Evolutionary conservation across 1,140 invertebrate species (phyloP).

Genomic region (Steinernema feltiae): DNA sequence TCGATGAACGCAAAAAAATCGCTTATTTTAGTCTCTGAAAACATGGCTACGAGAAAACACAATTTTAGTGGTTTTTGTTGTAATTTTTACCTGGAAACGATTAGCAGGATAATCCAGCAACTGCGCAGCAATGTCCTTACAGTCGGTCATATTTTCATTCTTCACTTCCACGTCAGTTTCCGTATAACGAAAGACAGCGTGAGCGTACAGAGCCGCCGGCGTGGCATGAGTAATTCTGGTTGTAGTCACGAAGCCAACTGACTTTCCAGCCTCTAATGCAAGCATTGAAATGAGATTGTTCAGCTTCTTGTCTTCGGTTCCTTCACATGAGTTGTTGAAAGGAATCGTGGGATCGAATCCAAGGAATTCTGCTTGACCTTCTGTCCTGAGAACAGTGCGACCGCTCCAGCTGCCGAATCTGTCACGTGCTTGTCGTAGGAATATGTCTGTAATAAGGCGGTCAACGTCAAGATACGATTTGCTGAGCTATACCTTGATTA

Average conservation of each 20-base stretch:
- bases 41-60: background rate
- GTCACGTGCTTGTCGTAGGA: conserved; percentile 72
- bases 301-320: conserved; percentile 23
- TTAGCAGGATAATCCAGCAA: conserved; percentile 70
- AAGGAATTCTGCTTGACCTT: conserved; percentile 67
- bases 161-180: conserved; percentile 51
- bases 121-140: conserved; percentile 72
- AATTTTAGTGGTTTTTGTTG: background rate
- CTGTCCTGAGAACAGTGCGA: conserved; percentile 71
- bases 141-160: conserved; percentile 48
- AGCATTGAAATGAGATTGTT: conserved; percentile 25
- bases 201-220: conserved; percentile 76
- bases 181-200: conserved; percentile 64
- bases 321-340: background rate
- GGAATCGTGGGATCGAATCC: conserved; percentile 63
- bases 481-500: conserved; percentile 30
- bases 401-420: conserved; percentile 73
- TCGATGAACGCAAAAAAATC: too few species aligned
- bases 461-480: background rate
- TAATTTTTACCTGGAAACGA: conserved; percentile 66
- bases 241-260: conserved; percentile 80
- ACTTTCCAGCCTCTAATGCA: conserved; percentile 67
- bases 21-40: background rate
- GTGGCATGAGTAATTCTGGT: conserved; percentile 85
- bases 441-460: conserved; percentile 65